Percentiles rank a stretch among this genome's conserved stretches.
These are phyloP conservation scores for Dryobotodes eremita DNA, from an alignment of 2,888 invertebrate genomes.

Conservation along the genomic window DNA sequence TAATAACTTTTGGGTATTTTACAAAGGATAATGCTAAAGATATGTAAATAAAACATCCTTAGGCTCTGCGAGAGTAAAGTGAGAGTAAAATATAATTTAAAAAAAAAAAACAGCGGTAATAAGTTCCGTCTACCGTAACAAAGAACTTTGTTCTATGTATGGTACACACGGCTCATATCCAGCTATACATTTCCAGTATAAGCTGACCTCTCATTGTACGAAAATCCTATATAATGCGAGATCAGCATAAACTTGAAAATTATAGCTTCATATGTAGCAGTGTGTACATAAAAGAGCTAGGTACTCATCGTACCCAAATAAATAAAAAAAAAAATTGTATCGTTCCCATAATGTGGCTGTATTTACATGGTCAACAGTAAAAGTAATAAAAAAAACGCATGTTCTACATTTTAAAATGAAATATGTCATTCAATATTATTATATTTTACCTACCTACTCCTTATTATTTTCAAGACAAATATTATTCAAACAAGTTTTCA, in stretches of 20 bases:
- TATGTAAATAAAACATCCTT: not conserved
- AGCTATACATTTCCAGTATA: no score
- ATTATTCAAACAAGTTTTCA: not conserved
- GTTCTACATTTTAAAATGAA: not conserved
- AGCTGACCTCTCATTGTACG: no score
- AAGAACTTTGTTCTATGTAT: not conserved
- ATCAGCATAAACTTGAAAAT: no score
- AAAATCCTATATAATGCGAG: no score
- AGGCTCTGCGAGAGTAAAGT: not conserved
- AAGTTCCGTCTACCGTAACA: not conserved
- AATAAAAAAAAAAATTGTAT: not conserved
- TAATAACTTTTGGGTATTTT: not conserved
- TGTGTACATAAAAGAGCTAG: not conserved
- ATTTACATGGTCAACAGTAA: not conserved
- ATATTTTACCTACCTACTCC: not conserved
- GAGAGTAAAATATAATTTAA: not conserved
- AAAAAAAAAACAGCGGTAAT: conserved; percentile 1
- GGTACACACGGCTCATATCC: no score
- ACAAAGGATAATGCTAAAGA: not conserved
- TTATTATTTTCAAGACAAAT: not conserved
- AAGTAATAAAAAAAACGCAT: no score
- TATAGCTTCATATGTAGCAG: no score
- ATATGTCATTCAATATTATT: not conserved
- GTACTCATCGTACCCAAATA: not conserved
- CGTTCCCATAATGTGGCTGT: not conserved